Evolutionary conservation across 2,888 invertebrate genomes (phyloP).

Genomic region (Megamerina dolium): DNA sequence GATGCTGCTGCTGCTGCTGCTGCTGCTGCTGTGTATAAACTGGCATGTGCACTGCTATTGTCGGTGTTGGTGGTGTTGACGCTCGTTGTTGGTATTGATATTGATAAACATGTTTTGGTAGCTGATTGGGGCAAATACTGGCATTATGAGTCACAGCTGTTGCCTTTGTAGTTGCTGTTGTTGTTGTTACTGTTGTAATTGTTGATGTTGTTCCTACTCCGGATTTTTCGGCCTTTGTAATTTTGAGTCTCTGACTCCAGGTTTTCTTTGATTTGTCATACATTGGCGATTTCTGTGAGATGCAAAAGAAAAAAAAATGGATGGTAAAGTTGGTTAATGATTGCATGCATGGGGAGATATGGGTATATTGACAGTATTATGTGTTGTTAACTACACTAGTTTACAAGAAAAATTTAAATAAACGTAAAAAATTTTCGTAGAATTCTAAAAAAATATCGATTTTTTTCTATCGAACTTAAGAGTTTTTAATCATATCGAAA

Average conservation of each 20-base stretch:
- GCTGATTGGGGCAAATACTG: no score
- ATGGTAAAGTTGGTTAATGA: no score
- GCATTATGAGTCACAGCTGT: no score
- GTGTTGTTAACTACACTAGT: no score
- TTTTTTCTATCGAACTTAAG: no score
- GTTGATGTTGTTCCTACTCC: conserved; percentile 27
- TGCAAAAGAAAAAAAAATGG: no score
- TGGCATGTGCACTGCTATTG: conserved; percentile 13
- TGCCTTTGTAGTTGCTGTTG: no score
- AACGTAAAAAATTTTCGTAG: neutral
- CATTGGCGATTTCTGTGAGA: conserved; percentile 37
- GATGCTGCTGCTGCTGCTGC: conserved; percentile 19
- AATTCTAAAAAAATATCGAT: no score
- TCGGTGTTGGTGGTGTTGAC: conserved; percentile 12
- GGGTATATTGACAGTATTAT: no score
- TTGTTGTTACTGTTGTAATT: conserved; percentile 8
- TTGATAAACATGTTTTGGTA: conserved; percentile 14
- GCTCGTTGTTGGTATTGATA: conserved; percentile 10
- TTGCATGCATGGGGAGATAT: no score
- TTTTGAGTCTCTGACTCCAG: conserved; percentile 66
- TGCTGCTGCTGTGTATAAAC: conserved; percentile 12
- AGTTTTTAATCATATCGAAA: no score
- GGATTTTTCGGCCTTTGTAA: conserved; percentile 52
- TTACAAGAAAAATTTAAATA: no score
- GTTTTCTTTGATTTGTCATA: conserved; percentile 57